A percentile compares a stretch with the other conserved stretches of the same genome.
Evolutionary conservation across 2,888 invertebrate genomes (phyloP).

Genomic region (Synanthedon andrenaeformis): DNA sequence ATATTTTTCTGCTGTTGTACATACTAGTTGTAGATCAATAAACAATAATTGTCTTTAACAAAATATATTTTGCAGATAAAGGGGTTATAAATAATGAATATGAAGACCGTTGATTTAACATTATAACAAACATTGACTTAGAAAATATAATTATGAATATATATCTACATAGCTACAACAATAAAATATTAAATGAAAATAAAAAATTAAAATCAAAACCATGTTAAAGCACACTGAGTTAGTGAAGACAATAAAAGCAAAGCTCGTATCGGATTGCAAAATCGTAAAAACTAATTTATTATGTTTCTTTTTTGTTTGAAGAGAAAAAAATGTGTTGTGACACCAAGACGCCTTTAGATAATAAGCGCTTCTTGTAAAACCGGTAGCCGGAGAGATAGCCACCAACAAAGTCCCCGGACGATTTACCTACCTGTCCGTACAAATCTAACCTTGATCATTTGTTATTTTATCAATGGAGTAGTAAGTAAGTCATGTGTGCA

Average conservation of each 20-base stretch:
- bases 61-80: too few relatives aligned
- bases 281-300: constrained; percentile 33
- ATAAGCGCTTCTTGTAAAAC: constrained; percentile 44
- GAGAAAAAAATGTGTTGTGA: constrained; percentile 39
- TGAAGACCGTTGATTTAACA: too few relatives aligned
- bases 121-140: too few relatives aligned
- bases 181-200: too few relatives aligned
- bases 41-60: too few relatives aligned
- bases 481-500: constrained; percentile 18
- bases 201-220: not conserved
- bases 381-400: constrained; percentile 28
- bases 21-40: too few relatives aligned
- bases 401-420: constrained; percentile 25
- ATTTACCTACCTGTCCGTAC: constrained; percentile 2
- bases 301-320: constrained; percentile 21
- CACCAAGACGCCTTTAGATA: constrained; percentile 35
- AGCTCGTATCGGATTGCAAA: constrained; percentile 29
- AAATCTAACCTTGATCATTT: constrained; percentile 40
- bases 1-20: too few relatives aligned
- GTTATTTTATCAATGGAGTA: constrained; percentile 40
- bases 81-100: too few relatives aligned
- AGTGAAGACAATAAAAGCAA: not conserved
- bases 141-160: too few relatives aligned
- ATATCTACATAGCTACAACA: too few relatives aligned
- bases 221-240: not conserved